Evolutionary conservation across 2,113 vertebrate genomes (phyloP), one percentile per base, ranked within the genome.

Genomic region (Ciconia stormi): DNA sequence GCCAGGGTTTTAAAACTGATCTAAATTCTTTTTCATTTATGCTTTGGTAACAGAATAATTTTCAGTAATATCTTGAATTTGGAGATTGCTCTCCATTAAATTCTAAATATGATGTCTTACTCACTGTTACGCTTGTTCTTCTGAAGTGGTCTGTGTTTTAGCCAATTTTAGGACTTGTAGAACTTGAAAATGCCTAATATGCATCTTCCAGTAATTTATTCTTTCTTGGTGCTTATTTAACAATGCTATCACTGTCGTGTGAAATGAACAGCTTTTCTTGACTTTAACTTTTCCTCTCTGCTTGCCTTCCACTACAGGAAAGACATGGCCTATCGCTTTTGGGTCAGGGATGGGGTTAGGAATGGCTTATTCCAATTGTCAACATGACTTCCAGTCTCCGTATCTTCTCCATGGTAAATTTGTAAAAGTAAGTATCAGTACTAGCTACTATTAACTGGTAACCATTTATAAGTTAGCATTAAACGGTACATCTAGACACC

Each of bases 311-410:
- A 55, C 71, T 55, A 36, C 91, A 99, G 99, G 99, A 97, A 99
- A 98, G 97, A 98, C 95, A 42, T 99, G 99, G 99, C 99, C 99
- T 2, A 94, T 99, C 18, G 98, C 98, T 2, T 98, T 99, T 46
- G 98, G 99, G 38, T 98, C 98, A 32, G 99, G 99, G 83, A 96
- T 98, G 98, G 99, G 99, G 36, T 77, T 99, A 87, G 99, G 99
- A 79, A 99, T 99, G 99, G 99, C 98, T 73, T 99, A 99, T 96
- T 98, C 99, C 96, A 99, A 99, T 98, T 99, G 99, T 96, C 99
- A 99, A 79, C 98, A 99, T n/a, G 99, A 99, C 97, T 99, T 99
- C 94, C 98, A 98, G 95, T 98, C 98, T 85, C 99, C 98, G 0
- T 98, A 99, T 94, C 98, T 99, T 95, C 98, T 99, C 85, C 99